A percentile compares a stretch with the other conserved stretches of the same genome.
phyloP scores from a whole-genome alignment of 2,888 invertebrate genomes.

The Meteorus cinctellus region DNA sequence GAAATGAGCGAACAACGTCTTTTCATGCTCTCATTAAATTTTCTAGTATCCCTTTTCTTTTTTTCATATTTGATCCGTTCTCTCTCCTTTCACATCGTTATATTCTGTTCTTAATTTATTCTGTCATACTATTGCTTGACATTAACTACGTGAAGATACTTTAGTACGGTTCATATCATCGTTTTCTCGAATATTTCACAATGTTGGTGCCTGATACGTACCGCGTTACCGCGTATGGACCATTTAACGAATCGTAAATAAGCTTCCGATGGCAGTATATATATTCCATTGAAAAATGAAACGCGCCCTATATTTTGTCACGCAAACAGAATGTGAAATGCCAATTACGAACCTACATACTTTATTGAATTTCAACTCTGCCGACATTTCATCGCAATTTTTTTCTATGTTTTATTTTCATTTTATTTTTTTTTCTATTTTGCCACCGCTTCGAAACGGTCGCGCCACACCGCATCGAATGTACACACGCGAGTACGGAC shows the following conservation, averaged over 20 bases:
- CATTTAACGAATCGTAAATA: conserved; percentile 42
- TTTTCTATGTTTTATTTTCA: conserved; percentile 8
- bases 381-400: conserved; percentile 19
- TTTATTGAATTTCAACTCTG: conserved; percentile 50
- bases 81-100: background rate
- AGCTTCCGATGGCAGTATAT: conserved; percentile 41
- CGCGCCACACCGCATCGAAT: conserved; percentile 24
- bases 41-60: conserved; percentile 43
- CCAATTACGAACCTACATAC: conserved; percentile 49
- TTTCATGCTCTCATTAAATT: conserved; percentile 46
- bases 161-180: background rate
- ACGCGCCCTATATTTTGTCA: conserved; percentile 34
- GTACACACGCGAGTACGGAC: conserved; percentile 10
- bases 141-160: background rate
- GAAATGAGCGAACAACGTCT: conserved; percentile 50
- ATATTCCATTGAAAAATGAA: conserved; percentile 17
- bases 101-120: conserved; percentile 16
- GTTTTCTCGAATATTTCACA: background rate
- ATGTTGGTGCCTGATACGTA: background rate
- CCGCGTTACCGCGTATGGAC: conserved; percentile 27
- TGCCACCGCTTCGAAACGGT: conserved; percentile 32
- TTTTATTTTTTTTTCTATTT: conserved; percentile 4
- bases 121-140: background rate
- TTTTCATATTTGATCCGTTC: conserved; percentile 25
- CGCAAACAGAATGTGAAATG: conserved; percentile 58